phyloP scores from a whole-genome alignment of 2,888 invertebrate genomes.

The Tanytarsus gracilentus region DNA sequence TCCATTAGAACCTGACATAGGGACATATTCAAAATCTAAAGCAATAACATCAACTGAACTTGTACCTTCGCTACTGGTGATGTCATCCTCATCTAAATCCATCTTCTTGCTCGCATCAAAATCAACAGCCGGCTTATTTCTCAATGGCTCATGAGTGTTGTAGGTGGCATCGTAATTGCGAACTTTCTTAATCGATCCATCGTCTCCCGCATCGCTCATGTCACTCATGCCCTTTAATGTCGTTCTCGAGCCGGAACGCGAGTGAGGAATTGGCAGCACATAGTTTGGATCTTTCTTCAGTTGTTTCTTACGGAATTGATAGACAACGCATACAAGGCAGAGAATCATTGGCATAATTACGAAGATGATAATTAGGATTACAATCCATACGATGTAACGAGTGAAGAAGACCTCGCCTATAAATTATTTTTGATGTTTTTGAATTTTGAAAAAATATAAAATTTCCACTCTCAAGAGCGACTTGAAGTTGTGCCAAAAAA shows the following conservation, averaged over 20 bases:
- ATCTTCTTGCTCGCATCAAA: constrained; percentile 68
- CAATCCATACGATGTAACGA: constrained; percentile 62
- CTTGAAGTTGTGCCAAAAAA: constrained; percentile 17
- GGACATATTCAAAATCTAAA: constrained; percentile 53
- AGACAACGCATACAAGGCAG: constrained; percentile 52
- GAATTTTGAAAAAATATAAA: neutral
- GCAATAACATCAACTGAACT: constrained; percentile 53
- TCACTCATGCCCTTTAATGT: constrained; percentile 48
- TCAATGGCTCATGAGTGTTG: constrained; percentile 72
- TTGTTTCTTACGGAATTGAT: constrained; percentile 56
- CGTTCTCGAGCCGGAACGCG: constrained; percentile 51
- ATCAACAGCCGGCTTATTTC: constrained; percentile 59
- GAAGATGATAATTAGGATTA: constrained; percentile 62
- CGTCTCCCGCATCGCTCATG: constrained; percentile 49
- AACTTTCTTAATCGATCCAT: constrained; percentile 53
- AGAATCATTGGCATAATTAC: constrained; percentile 57
- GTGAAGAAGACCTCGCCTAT: constrained; percentile 59
- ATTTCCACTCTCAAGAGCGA: neutral
- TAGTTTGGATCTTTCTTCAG: constrained; percentile 49
- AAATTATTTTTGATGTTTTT: constrained; percentile 12
- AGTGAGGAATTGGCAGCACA: constrained; percentile 51
- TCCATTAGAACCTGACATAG: constrained; percentile 42
- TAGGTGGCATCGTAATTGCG: constrained; percentile 73
- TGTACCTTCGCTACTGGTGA: constrained; percentile 50
- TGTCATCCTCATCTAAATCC: constrained; percentile 62